Base-by-base conservation (phyloP, 1,140 invertebrate genomes). In the Vollenhovia emeryi region DNA sequence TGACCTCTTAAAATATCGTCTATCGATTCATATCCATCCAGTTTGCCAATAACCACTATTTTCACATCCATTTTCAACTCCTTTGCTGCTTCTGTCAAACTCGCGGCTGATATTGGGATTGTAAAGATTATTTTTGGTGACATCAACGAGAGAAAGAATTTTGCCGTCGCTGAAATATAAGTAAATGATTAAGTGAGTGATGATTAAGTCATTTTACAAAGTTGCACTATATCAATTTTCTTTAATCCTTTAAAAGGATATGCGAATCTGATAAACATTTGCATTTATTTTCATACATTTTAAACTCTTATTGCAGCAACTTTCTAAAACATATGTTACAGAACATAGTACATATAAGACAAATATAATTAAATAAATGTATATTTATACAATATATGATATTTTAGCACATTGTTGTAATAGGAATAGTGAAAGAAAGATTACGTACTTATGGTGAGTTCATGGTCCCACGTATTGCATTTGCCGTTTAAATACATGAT, bases 91-190 rank as follows among this genome's bases (percentile, higher is more conserved):
- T 91, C 75, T 3, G 75, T 73, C 0, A 94, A 75, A 30, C 80
- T 52, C 2, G 78, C 48, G 0, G 91, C 57, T 27, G 52, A 91
- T 0, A 73, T 52, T 36, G 91, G 57, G n/a, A 92, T 87, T 0
- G 89, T 84, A 59, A 95, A 95, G 2, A 95, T 86, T 9, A 95
- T 71, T 84, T 93, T 93, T 24, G 94, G 94, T n/a, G 87, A 86
- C 7, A 91, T 89, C 3, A 93, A 71, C 7, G 91, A 85, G 43
- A 95, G 79, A 18, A 95, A 89, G 64, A 93, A 91, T 27, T 89
- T 80, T 1, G 90, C 86, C 0, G 57, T 83, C 2, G 78, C 93
- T 94, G 79, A 50, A 88, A 92, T 89, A 71, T 0, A 40, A 24
- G 66, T 83, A 18, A 69, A 15, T 30, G 21, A 75, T 30, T 21